These are phyloP conservation scores for Chiroxiphia lanceolata DNA, from an alignment of 2,797 vertebrate species.

Conservation along the genomic window DNA sequence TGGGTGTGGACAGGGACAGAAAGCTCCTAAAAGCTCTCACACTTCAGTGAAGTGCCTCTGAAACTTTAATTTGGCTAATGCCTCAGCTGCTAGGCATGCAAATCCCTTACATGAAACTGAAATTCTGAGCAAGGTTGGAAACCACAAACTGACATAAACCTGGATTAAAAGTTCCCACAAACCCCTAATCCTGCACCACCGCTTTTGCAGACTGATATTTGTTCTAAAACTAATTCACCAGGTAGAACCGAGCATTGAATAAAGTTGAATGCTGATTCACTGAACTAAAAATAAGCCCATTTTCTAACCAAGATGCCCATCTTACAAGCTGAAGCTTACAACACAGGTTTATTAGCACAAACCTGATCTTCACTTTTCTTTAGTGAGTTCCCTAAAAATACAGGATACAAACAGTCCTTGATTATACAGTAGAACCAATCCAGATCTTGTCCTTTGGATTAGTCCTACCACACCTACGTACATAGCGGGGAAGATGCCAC, in stretches of 20 bases:
- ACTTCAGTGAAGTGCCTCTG: neutral
- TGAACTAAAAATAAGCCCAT: neutral
- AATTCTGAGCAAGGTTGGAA: neutral
- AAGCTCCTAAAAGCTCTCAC: neutral
- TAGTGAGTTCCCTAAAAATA: neutral
- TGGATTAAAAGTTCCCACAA: neutral
- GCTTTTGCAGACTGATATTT: neutral
- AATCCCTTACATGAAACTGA: neutral
- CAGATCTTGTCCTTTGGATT: neutral
- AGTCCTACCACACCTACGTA: neutral
- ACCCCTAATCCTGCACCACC: neutral
- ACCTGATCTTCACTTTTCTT: neutral
- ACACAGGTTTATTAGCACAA: neutral
- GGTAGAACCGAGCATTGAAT: neutral
- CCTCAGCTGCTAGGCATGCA: neutral
- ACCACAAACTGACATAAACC: neutral
- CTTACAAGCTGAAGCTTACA: neutral
- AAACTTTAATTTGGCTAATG: neutral
- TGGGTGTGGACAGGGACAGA: neutral
- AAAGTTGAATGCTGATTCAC: neutral
- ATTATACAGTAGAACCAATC: neutral
- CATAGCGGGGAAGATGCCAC: fast-evolving
- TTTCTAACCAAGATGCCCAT: neutral
- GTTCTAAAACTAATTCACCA: neutral
- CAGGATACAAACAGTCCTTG: neutral